phyloP scores from a whole-genome alignment of 2,113 vertebrate species.

The Columba janthina region DNA sequence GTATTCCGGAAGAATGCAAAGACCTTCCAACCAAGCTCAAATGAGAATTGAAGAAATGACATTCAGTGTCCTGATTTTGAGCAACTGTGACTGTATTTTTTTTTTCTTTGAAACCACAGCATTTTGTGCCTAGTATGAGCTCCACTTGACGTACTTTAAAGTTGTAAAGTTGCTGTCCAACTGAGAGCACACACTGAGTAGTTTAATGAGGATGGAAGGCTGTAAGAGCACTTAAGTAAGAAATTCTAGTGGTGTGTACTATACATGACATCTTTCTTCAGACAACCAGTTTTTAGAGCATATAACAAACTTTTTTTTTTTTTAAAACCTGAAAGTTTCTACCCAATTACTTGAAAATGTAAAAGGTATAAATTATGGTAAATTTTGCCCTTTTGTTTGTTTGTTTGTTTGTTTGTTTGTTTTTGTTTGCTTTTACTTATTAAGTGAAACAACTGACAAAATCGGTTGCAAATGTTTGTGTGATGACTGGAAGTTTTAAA shows the following conservation, averaged over 20 bases:
- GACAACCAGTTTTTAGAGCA: neutral
- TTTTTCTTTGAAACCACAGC: neutral
- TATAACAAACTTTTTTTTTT: neutral
- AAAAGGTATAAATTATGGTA: neutral
- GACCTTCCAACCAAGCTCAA: neutral
- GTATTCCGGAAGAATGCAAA: neutral
- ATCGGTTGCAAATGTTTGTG: neutral
- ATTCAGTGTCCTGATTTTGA: neutral
- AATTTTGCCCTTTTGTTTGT: neutral
- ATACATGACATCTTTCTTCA: neutral
- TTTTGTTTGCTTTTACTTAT: neutral
- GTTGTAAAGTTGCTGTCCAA: conserved; percentile 1
- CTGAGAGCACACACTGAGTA: conserved; percentile 32
- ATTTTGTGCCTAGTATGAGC: neutral
- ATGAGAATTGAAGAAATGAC: neutral
- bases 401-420: too few relatives aligned
- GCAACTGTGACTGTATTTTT: neutral
- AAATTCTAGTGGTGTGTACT: neutral
- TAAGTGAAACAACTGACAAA: neutral
- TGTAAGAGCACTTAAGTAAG: neutral
- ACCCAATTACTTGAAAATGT: neutral
- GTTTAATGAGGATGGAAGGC: conserved; percentile 41
- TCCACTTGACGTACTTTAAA: conserved; percentile 20
- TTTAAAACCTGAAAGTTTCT: neutral
- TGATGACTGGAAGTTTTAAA: neutral